Conservation (phyloP, 2,113 vertebrate genomes). For the Cathartes aura region DNA sequence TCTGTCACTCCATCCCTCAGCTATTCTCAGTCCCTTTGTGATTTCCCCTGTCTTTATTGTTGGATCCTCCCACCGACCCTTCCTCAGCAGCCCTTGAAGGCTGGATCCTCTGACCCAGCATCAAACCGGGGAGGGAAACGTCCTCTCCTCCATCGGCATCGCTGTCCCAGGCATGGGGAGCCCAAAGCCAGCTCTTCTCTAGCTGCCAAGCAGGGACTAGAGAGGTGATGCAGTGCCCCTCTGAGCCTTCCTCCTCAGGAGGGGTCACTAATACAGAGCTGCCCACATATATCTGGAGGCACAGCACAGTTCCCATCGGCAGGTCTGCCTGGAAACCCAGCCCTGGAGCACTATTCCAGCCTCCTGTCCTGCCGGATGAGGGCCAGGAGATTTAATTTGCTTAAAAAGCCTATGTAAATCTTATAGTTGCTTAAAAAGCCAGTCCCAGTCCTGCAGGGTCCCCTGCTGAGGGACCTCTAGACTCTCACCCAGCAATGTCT, state of each 20-base stretch:
- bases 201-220: not conserved
- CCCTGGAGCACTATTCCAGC: not conserved
- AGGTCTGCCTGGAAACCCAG: not conserved
- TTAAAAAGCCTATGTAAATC: accelerated
- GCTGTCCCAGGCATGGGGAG: accelerated
- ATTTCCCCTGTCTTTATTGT: no score
- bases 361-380: not conserved
- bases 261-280: not conserved
- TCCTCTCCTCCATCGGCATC: not conserved
- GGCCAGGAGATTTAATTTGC: not conserved
- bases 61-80: not conserved
- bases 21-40: not conserved
- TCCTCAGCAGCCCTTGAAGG: not conserved
- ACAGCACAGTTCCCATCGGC: accelerated
- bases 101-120: not conserved
- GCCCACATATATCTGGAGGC: accelerated
- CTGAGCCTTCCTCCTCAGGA: not conserved
- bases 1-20: not conserved
- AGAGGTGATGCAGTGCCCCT: not conserved
- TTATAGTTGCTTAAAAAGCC: not conserved
- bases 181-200: not conserved
- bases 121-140: not conserved
- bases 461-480: not conserved
- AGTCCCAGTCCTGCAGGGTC: not conserved
- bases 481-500: accelerated